A percentile compares a stretch with the other conserved stretches of the same genome.
Evolutionary conservation across 2,797 vertebrate species (phyloP).

Genomic region (Channallabes apus): DNA sequence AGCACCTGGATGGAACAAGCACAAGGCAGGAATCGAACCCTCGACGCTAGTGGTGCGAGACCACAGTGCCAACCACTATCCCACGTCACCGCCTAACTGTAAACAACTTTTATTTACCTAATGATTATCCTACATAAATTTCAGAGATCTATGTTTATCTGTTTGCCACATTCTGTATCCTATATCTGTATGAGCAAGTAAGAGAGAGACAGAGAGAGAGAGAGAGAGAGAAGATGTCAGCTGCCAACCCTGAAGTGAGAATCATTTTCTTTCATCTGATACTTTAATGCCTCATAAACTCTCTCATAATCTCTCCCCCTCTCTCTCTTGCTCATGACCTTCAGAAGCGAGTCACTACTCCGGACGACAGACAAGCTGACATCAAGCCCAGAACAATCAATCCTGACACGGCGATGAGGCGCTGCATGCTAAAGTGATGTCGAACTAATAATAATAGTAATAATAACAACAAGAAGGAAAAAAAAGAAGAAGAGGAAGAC

Average conservation of each 20-base stretch:
- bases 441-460: not conserved
- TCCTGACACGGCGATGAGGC: not conserved
- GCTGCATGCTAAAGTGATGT: not conserved
- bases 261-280: constrained; percentile 28
- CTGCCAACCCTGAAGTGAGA: constrained; percentile 7
- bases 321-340: constrained; percentile 9
- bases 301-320: constrained; percentile 15
- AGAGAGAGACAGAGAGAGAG: not conserved
- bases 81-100: too few relatives aligned
- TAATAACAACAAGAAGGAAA: not conserved
- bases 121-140: not conserved
- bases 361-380: not conserved
- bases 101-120: too few relatives aligned
- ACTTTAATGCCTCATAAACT: constrained; percentile 40
- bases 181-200: not conserved
- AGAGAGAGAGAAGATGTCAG: not conserved
- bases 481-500: not conserved
- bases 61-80: too few relatives aligned
- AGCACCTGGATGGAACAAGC: too few relatives aligned
- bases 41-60: too few relatives aligned
- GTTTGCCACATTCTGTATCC: not conserved
- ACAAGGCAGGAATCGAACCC: too few relatives aligned
- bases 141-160: not conserved
- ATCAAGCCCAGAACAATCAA: not conserved
- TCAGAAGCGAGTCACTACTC: constrained; percentile 10